Conservation (phyloP, 2,113 vertebrate species). For the Chrysochloris asiatica region DNA sequence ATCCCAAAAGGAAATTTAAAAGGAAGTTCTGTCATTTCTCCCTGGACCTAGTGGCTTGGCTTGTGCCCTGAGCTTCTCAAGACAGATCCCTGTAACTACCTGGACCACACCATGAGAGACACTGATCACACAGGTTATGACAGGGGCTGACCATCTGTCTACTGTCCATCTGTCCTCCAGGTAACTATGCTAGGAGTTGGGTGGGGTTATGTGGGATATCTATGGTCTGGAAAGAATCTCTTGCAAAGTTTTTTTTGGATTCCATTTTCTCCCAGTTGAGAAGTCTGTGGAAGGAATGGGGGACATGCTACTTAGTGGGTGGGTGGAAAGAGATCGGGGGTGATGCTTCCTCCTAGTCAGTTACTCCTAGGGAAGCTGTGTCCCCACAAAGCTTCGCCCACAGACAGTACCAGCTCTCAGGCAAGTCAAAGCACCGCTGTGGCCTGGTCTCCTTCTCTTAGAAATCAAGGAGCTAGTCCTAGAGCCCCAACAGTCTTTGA, state of each 20-base stretch:
- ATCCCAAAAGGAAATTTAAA: background rate
- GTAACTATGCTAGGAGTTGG: background rate
- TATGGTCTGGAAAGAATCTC: background rate
- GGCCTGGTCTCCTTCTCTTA: background rate
- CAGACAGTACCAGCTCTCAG: background rate
- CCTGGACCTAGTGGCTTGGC: background rate
- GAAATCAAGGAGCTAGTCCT: background rate
- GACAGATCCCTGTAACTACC: background rate
- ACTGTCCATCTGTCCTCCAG: background rate
- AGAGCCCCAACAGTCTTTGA: slow-evolving; percentile 13
- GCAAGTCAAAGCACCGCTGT: background rate
- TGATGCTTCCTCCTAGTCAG: background rate
- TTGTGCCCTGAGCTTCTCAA: background rate
- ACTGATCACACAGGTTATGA: background rate
- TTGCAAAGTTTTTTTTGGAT: background rate
- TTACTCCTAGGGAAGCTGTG: background rate
- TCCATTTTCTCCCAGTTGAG: background rate
- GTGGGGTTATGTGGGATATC: background rate
- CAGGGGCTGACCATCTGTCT: background rate
- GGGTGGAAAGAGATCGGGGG: too few relatives aligned
- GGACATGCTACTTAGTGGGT: accelerated
- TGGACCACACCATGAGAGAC: accelerated
- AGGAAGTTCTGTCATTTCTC: background rate
- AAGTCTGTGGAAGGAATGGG: background rate
- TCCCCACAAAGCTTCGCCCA: background rate